Conservation (phyloP, 2,797 vertebrate genomes). For the Ctenopoma kingsleyae region DNA sequence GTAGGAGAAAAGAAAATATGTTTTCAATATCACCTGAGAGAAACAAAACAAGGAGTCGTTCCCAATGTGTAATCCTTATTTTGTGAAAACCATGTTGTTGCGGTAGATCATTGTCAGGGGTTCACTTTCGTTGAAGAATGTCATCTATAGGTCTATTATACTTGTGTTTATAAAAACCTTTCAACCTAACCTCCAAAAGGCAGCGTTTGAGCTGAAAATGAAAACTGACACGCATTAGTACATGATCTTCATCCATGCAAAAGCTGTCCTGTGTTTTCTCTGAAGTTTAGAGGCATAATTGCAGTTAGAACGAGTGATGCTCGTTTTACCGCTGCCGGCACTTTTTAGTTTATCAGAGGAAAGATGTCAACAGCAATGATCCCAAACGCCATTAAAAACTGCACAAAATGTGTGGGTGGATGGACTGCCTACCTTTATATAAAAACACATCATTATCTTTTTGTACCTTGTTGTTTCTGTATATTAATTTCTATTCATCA, state of each 20-base stretch:
- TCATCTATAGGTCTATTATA: not conserved
- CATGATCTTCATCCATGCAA: constrained; percentile 10
- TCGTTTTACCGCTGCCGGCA: constrained; percentile 35
- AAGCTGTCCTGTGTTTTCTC: constrained; percentile 22
- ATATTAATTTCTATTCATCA: constrained; percentile 47
- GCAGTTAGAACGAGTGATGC: constrained; percentile 8
- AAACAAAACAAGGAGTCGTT: not conserved
- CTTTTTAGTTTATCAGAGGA: constrained; percentile 28
- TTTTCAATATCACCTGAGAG: constrained; percentile 1
- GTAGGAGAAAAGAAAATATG: not conserved
- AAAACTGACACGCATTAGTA: not conserved
- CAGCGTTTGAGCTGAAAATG: not conserved
- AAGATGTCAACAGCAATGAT: constrained; percentile 50
- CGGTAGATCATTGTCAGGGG: constrained; percentile 6
- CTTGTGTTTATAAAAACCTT: constrained; percentile 4
- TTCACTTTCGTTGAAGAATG: constrained; percentile 1
- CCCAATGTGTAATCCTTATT: not conserved
- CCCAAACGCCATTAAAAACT: constrained; percentile 52
- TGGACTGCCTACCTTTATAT: constrained; percentile 25
- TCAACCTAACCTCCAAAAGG: constrained; percentile 16
- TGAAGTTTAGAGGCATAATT: constrained; percentile 28
- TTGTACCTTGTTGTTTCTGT: constrained; percentile 39
- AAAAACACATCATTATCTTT: constrained; percentile 61
- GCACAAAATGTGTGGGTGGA: constrained; percentile 44
- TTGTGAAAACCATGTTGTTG: constrained; percentile 6